Base-by-base conservation (phyloP, 2,888 invertebrate species). In the Gari tellinella region DNA sequence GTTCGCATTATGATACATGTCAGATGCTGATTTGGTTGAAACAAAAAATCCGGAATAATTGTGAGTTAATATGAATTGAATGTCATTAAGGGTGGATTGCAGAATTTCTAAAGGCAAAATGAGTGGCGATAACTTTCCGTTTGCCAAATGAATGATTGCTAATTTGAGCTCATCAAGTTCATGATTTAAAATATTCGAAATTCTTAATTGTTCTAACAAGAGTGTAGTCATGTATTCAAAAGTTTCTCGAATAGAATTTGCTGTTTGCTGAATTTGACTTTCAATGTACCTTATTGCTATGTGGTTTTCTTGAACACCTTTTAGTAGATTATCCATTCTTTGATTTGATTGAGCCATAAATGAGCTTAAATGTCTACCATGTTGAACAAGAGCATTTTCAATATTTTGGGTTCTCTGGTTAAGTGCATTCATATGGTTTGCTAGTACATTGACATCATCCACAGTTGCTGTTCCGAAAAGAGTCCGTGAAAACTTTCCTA, bases 381-480 rank as follows among this genome's bases (percentile, higher is more conserved):
- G 66, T 46, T 55, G 49, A 40, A 52, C 31, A 0, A 63, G 15
- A 1, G 48, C 43, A 2, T 58, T 46, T 1, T 45, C 46, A 2
- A 72, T 17, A 3, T 26, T 15, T 5, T 12, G 12, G 1, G 52
- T 19, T 17, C n/a, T 53, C 15, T 17, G 52, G 19, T 25, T 53
- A 19, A 62, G n/a, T n/a, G 23, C 31, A 21, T 62, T 53, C 7
- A 62, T 52, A n/a, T 62, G 62, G 8, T 43, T 31, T 14, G 62
- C 62, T 14, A 62, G 17, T n/a, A 62, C n/a, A 37, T 62, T 45
- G 5, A 62, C 41, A 63, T 73, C 79, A 48, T 64, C 65, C 21
- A 65, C 15, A 38, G 75, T 79, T 1, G 79, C 79, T n/a, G 72
- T 75, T 1, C 65, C 68, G 63, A 79, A 72, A 2, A 79, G 38